Evolutionary conservation across 2,888 invertebrate species (phyloP).

Genomic region (Monopis laevigella): DNA sequence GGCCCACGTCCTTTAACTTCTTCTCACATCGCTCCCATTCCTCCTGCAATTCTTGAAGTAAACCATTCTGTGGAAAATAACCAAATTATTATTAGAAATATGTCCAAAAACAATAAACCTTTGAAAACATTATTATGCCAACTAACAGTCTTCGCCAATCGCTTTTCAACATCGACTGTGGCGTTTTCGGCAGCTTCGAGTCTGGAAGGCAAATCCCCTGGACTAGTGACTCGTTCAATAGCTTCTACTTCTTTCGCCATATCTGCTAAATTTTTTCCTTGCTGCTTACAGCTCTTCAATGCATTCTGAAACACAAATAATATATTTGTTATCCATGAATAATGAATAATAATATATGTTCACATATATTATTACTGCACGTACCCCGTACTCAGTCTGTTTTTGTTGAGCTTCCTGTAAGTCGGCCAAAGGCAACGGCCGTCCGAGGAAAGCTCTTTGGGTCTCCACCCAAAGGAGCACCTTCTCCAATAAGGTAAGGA

Average conservation of each 20-base stretch:
- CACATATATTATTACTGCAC: conserved; percentile 6
- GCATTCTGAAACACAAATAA: conserved; percentile 70
- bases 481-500: conserved; percentile 82
- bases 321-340: too few relatives aligned
- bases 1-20: conserved; percentile 88
- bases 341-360: conserved; percentile 1
- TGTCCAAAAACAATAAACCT: background rate
- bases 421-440: conserved; percentile 80
- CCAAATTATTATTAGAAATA: too few relatives aligned
- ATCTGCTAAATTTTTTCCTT: conserved; percentile 87
- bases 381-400: conserved; percentile 88
- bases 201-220: conserved; percentile 85
- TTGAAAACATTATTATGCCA: too few relatives aligned
- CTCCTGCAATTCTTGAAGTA: conserved; percentile 90
- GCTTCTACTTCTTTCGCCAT: conserved; percentile 91
- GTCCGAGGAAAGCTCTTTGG: conserved; percentile 80
- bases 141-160: conserved; percentile 85
- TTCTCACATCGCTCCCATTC: conserved; percentile 97
- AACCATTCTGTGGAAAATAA: conserved; percentile 73
- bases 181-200: conserved; percentile 88
- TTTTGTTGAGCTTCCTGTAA: conserved; percentile 85
- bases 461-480: conserved; percentile 87
- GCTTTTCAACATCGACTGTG: conserved; percentile 85
- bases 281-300: conserved; percentile 88
- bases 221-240: conserved; percentile 84